Conservation (phyloP, 2,797 vertebrate species). For the Atherinosoma microstoma region DNA sequence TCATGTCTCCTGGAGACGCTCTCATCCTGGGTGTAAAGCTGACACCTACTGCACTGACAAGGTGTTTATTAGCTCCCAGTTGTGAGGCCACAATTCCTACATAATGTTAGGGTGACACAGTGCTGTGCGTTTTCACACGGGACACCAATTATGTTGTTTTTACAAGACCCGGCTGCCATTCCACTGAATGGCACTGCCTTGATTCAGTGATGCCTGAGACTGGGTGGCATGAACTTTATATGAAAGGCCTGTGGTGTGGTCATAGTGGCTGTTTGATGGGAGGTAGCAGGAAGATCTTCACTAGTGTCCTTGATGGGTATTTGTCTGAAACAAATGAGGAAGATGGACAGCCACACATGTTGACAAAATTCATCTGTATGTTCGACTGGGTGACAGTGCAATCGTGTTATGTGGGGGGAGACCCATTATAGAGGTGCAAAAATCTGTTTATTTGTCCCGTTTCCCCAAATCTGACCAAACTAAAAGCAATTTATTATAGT, state of each 20-base stretch:
- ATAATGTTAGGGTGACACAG: slow-evolving; percentile 46
- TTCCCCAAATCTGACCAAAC: background rate
- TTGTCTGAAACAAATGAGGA: slow-evolving; percentile 32
- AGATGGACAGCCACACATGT: slow-evolving; percentile 23
- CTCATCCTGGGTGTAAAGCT: slow-evolving; percentile 64
- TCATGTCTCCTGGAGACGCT: slow-evolving; percentile 65
- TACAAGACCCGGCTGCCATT: slow-evolving; percentile 33
- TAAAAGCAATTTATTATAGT: background rate
- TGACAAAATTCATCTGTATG: slow-evolving; percentile 12
- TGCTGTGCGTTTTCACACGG: slow-evolving; percentile 51
- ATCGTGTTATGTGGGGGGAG: slow-evolving; percentile 14
- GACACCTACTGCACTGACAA: slow-evolving; percentile 71
- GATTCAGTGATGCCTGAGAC: slow-evolving; percentile 37
- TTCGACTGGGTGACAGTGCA: background rate
- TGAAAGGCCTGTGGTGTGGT: slow-evolving; percentile 42
- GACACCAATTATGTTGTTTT: slow-evolving; percentile 72
- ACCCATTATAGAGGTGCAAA: background rate
- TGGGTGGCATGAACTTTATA: slow-evolving; percentile 35
- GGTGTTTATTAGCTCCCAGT: slow-evolving; percentile 82
- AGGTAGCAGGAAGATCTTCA: slow-evolving; percentile 21
- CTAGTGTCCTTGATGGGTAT: slow-evolving; percentile 52
- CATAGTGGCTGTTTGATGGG: slow-evolving; percentile 48
- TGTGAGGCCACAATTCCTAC: slow-evolving; percentile 51
- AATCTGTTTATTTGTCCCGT: background rate
- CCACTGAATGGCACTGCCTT: slow-evolving; percentile 44